A percentile compares a stretch with the other conserved stretches of the same genome.
Evolutionary conservation across 2,113 vertebrate species (phyloP).

Genomic region (Colinus virginianus): DNA sequence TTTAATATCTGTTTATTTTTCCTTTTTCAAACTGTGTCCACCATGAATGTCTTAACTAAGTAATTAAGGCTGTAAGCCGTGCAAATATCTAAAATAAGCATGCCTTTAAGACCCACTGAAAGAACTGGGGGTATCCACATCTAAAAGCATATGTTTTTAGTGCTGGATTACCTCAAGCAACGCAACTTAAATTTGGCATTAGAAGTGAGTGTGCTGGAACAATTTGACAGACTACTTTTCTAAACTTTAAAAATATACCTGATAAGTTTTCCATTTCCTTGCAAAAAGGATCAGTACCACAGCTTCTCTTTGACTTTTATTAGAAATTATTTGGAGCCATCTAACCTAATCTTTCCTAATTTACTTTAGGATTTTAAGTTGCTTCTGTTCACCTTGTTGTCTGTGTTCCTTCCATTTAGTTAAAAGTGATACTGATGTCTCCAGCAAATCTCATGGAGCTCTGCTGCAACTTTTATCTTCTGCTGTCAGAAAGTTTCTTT

Average conservation of each 20-base stretch:
- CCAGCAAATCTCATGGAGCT: neutral
- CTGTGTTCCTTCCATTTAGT: neutral
- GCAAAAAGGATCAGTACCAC: neutral
- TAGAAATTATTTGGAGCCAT: neutral
- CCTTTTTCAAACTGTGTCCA: neutral
- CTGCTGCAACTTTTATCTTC: neutral
- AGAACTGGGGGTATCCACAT: neutral
- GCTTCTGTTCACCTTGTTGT: neutral
- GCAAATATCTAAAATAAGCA: neutral
- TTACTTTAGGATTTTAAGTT: neutral
- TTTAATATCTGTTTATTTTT: neutral
- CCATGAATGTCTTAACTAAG: neutral
- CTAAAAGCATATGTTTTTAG: neutral
- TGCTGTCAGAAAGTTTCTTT: neutral
- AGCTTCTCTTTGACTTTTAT: neutral
- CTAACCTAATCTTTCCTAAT: neutral
- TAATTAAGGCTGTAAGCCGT: neutral
- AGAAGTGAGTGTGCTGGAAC: neutral
- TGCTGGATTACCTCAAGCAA: neutral
- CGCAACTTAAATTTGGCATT: neutral
- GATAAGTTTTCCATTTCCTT: accelerated
- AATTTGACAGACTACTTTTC: neutral
- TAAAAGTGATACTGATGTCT: neutral
- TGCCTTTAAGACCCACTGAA: neutral
- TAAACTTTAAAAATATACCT: neutral